phyloP scores from a whole-genome alignment of 2,797 vertebrate genomes.

The Esox masquinongy region DNA sequence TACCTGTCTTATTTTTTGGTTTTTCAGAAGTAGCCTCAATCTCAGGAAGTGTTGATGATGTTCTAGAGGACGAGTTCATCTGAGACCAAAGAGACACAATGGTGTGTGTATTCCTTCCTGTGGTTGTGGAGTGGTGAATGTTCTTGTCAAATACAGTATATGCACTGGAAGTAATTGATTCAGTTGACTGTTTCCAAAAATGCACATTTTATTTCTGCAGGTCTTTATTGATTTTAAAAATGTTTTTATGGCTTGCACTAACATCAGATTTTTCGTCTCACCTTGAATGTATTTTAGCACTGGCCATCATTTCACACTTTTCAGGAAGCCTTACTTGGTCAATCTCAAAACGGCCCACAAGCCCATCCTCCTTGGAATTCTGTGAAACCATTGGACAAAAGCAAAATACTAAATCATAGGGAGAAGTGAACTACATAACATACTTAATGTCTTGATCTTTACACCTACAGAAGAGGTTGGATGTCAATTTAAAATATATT shows the following conservation, averaged over 20 bases:
- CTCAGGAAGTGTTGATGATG: constrained; percentile 78
- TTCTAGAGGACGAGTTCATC: constrained; percentile 69
- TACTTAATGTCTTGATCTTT: neutral
- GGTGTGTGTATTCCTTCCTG: constrained; percentile 16
- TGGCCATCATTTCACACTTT: constrained; percentile 39
- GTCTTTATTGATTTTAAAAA: neutral
- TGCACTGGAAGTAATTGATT: neutral
- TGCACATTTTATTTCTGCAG: neutral
- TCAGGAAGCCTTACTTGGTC: constrained; percentile 49
- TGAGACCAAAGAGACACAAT: constrained; percentile 61
- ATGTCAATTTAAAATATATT: neutral
- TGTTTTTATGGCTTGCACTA: neutral
- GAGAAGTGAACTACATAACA: neutral
- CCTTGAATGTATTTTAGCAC: constrained; percentile 38
- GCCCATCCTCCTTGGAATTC: neutral
- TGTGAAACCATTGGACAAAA: neutral
- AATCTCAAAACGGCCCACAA: neutral
- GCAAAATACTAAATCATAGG: neutral
- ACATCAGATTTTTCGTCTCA: neutral
- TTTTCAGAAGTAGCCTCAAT: constrained; percentile 76
- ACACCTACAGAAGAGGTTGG: neutral
- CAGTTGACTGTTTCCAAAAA: neutral
- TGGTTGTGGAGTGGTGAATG: neutral
- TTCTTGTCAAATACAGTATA: neutral
- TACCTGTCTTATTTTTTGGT: constrained; percentile 6